Conservation (phyloP, 1,140 invertebrate genomes). For the Lethrus apterus region DNA sequence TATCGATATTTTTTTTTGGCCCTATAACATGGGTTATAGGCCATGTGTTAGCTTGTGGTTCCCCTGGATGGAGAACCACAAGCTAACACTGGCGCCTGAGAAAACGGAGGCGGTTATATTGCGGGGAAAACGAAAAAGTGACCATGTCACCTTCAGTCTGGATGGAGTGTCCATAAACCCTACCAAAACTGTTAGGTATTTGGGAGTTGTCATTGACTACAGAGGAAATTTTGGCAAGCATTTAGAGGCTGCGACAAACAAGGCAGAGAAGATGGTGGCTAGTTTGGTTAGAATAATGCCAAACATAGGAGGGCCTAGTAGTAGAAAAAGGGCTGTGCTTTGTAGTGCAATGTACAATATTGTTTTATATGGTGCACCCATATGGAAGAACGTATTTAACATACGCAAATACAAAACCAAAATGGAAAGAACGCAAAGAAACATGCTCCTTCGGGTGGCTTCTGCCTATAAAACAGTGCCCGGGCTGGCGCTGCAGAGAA, state of each 20-base stretch:
- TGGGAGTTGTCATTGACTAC: conserved; percentile 13
- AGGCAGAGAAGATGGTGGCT: neutral
- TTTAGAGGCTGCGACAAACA: neutral
- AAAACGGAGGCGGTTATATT: conserved; percentile 10
- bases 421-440: conserved; percentile 11
- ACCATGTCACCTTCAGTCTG: neutral
- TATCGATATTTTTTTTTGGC: no score
- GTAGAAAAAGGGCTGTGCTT: neutral
- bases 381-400: conserved; percentile 1
- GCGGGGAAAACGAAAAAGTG: conserved; percentile 5
- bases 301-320: conserved; percentile 14
- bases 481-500: conserved; percentile 4
- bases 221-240: conserved; percentile 3
- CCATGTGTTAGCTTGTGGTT: no score
- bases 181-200: conserved; percentile 8
- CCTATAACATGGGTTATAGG: no score
- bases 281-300: conserved; percentile 14
- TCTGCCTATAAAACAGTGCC: conserved; percentile 17
- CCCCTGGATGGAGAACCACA: conserved; percentile 5
- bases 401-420: neutral
- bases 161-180: neutral
- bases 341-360: neutral
- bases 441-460: neutral
- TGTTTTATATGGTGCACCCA: conserved; percentile 14
- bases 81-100: conserved; percentile 1